Base-by-base conservation (phyloP, 1,140 invertebrate genomes). In the Dinothrombium tinctorium region DNA sequence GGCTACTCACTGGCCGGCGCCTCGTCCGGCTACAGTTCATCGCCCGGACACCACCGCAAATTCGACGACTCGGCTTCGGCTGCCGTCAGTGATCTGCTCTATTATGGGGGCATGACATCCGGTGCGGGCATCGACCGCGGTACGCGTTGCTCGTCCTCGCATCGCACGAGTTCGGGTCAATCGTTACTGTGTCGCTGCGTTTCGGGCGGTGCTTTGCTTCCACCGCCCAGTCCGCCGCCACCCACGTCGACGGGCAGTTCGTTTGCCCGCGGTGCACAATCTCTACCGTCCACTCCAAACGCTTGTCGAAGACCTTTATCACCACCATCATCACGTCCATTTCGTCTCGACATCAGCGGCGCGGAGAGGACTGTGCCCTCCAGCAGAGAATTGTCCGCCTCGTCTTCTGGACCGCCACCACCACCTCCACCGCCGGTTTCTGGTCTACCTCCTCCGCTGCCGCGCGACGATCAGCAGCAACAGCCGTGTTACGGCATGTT, bases 251-350 rank as follows among this genome's bases (percentile, higher is more conserved):
- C 21, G 20, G 21, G 14, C 21, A 26, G 14, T n/a, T 15, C 20
- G n/a, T 36, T 24, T 29, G 14, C 33, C 15, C 44, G 44, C 25
- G 43, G 31, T 20, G 44, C 33, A 11, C 44, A 45, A 38, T 45
- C 44, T 11, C 29, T 45, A 33, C 44, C 44, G 32, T 42, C 44
- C 26, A 45, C 44, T 14, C 44, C 44, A 15, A 45, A 45, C 33
- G 20, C 44, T 17, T 24, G 17, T 25, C 29, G 41, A 19, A 14
- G 44, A 21, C 44, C 26, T 21, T 12, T 36, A 14, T 45, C 44
- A 29, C 39, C 33, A 15, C n/a, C 28, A 32, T 21, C 33, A 25
- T 33, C 11, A 14, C 33, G 9, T 2, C 20, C 11, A 2, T 2
- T n/a, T 0, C 9, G 9, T 33, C 2, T 33, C 15, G 9, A 3